phyloP scores from a whole-genome alignment of 2,888 invertebrate species.

The Alentia gelatinosa region DNA sequence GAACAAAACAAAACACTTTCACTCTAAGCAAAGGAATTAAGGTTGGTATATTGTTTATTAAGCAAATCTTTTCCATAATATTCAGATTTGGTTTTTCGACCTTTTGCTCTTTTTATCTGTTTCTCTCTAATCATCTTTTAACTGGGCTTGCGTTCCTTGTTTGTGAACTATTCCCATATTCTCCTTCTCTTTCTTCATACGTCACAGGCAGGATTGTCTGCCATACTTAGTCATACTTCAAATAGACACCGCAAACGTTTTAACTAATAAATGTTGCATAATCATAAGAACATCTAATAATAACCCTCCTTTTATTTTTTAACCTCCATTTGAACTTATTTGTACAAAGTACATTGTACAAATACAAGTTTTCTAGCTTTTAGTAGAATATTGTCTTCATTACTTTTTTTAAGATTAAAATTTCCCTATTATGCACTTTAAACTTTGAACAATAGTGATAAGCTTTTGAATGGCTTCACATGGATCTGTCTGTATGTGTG shows the following conservation, averaged over 20 bases:
- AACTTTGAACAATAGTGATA: background rate
- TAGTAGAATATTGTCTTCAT: background rate
- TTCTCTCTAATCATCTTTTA: slow-evolving; percentile 14
- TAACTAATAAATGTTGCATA: background rate
- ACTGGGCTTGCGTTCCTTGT: slow-evolving; percentile 27
- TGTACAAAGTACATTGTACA: slow-evolving; percentile 12
- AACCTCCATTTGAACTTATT: background rate
- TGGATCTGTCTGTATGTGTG: background rate
- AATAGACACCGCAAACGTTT: background rate
- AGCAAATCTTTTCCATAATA: slow-evolving; percentile 18
- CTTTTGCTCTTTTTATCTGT: background rate
- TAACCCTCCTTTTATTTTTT: background rate
- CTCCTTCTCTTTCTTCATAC: slow-evolving; percentile 17
- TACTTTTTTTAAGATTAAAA: background rate
- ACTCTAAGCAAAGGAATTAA: slow-evolving; percentile 10
- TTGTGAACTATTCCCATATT: slow-evolving; percentile 25
- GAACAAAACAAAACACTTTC: slow-evolving; percentile 33
- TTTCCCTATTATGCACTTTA: background rate
- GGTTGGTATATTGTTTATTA: slow-evolving; percentile 26
- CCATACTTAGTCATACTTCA: background rate
- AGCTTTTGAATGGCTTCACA: slow-evolving; percentile 21
- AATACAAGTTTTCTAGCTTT: background rate
- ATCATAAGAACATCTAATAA: background rate
- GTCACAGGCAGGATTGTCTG: background rate
- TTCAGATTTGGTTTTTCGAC: slow-evolving; percentile 19